A percentile compares a stretch with the other conserved stretches of the same genome.
Conservation (phyloP, 2,113 vertebrate genomes). For the Onychostoma macrolepis region DNA sequence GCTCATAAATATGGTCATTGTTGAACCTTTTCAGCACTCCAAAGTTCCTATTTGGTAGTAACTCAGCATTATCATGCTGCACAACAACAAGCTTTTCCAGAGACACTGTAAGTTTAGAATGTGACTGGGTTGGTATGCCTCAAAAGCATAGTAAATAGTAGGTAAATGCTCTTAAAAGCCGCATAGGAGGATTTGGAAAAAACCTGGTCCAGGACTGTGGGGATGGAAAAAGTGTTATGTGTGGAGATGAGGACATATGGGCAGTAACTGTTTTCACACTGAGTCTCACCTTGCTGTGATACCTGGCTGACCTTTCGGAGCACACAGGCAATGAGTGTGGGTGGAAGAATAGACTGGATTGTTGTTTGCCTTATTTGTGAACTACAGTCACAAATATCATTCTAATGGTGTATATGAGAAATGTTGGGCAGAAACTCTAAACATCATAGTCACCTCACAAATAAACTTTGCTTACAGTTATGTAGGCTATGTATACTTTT, state of each 20-base stretch:
- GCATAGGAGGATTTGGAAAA: background rate
- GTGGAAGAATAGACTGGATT: background rate
- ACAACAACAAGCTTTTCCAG: background rate
- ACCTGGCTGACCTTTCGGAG: slow-evolving; percentile 50
- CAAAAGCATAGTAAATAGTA: background rate
- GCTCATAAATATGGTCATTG: background rate
- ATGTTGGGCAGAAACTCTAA: background rate
- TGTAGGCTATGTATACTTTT: background rate
- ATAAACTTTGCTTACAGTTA: background rate
- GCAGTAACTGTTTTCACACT: slow-evolving; percentile 21
- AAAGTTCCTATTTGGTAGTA: background rate
- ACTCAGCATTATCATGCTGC: background rate
- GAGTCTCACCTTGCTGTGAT: slow-evolving; percentile 39
- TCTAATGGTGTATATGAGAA: background rate
- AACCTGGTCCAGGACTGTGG: background rate
- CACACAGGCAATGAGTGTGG: slow-evolving; percentile 7
- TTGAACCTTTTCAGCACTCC: slow-evolving; percentile 3
- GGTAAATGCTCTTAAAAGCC: background rate
- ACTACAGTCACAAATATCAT: too few relatives aligned
- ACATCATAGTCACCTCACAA: background rate
- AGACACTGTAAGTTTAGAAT: background rate
- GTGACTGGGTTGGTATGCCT: background rate
- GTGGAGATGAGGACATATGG: slow-evolving; percentile 33
- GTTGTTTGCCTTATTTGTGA: background rate
- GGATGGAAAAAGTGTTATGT: background rate